A percentile compares a stretch with the other conserved stretches of the same genome.
phyloP scores from a whole-genome alignment of 2,888 invertebrate genomes.

The Drosophila pullipes region DNA sequence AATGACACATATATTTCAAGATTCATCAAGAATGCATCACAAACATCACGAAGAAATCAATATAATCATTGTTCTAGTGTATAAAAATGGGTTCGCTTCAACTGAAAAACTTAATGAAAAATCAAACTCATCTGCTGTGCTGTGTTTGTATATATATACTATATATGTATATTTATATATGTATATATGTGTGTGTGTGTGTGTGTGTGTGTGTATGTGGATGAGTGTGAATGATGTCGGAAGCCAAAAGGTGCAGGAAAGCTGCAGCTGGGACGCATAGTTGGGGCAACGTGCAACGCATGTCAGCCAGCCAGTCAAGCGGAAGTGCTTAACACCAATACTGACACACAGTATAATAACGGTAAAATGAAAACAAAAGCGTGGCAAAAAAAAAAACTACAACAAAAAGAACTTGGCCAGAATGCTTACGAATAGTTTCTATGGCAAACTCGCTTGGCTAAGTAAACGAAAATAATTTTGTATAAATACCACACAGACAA shows the following conservation, averaged over 20 bases:
- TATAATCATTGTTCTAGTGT: background rate
- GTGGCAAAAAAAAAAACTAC: constrained; percentile 8
- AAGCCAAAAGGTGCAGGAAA: constrained; percentile 63
- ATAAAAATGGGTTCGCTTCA: constrained; percentile 28
- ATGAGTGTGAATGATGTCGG: constrained; percentile 39
- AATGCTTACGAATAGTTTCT: constrained; percentile 38
- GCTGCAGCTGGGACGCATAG: constrained; percentile 33
- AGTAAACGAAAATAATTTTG: constrained; percentile 68
- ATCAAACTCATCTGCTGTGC: constrained; percentile 40
- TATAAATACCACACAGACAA: constrained; percentile 45
- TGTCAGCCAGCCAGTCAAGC: constrained; percentile 70
- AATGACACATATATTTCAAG: background rate
- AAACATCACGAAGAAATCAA: background rate
- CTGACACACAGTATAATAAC: constrained; percentile 37
- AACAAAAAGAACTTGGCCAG: constrained; percentile 25
- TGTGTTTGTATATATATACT: background rate
- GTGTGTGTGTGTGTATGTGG: background rate
- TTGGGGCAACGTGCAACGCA: constrained; percentile 50
- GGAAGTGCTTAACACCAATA: constrained; percentile 77
- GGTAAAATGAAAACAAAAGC: constrained; percentile 49
- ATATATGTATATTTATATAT: too few species aligned
- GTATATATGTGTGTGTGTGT: too few species aligned
- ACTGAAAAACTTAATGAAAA: constrained; percentile 69
- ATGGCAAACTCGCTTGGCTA: constrained; percentile 42
- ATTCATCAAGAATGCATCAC: background rate